Percentiles rank a stretch among this genome's conserved stretches.
phyloP scores from a whole-genome alignment of 2,888 invertebrate species.

The Xylota sylvarum region DNA sequence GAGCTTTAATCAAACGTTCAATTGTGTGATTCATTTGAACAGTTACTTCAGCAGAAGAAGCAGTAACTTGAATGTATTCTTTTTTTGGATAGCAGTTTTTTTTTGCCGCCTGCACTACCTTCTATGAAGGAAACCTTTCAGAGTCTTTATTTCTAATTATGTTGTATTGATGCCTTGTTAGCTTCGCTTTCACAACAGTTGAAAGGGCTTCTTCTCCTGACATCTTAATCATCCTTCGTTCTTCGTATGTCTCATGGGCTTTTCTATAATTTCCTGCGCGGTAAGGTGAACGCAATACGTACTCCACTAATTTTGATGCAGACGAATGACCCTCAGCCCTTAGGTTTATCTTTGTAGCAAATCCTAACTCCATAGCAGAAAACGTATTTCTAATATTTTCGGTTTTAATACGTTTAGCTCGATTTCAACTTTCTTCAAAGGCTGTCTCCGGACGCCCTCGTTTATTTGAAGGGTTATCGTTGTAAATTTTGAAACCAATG shows the following conservation, averaged over 20 bases:
- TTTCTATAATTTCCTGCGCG: constrained; percentile 16
- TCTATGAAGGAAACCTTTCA: too few species aligned
- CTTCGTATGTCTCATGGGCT: constrained; percentile 11
- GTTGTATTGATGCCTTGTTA: constrained; percentile 10
- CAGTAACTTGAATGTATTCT: neutral
- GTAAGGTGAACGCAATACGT: constrained; percentile 7
- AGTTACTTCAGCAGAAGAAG: constrained; percentile 8
- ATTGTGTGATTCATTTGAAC: constrained; percentile 5
- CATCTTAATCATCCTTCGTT: constrained; percentile 1
- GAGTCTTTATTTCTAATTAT: constrained; percentile 1
- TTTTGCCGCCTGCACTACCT: too few species aligned
- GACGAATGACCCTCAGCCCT: constrained; percentile 7
- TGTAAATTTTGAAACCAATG: neutral
- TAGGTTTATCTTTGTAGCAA: constrained; percentile 12
- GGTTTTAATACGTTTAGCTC: neutral
- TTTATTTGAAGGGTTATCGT: too few species aligned
- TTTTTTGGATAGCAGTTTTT: too few species aligned
- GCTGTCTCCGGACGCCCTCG: neutral
- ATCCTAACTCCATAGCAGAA: neutral
- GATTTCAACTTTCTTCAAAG: constrained; percentile 12
- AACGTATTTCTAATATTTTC: too few species aligned
- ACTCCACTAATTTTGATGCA: constrained; percentile 18
- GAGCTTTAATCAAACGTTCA: neutral
- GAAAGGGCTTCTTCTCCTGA: constrained; percentile 22
- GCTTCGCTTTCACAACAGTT: constrained; percentile 6